Base-by-base conservation (phyloP, 2,113 vertebrate genomes). In the Chaetops frenatus region DNA sequence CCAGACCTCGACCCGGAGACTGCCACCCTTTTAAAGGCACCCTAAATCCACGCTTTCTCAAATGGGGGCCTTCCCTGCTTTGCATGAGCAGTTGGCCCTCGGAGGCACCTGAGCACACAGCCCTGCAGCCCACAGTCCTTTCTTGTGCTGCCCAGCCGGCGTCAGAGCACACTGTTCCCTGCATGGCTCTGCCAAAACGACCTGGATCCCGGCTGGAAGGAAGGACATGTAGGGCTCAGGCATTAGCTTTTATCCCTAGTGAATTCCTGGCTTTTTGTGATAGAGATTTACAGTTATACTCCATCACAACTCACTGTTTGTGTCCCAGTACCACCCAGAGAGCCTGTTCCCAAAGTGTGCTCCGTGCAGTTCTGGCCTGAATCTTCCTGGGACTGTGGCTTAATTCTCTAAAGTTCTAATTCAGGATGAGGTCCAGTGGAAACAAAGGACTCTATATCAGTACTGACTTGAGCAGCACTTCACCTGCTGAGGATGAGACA, bases 1-100 rank as follows among this genome's bases (percentile, higher is more conserved):
- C 62, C 77, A 85, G 88, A 76, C 80, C 81, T 83, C 33, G 17
- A 80, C 88, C 77, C 73, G 54, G 84, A 74, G 81, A 65, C 91
- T 90, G 91, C 86, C 84, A 96, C 95, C 62, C 79, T 94, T 94
- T 88, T 67, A 77, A 74, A 79, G 67, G 62, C 73, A 77, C 51
- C 89, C 81, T 61, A 85, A 95, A 81, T 28, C 7, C n/a, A 22
- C 0, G 23, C 80, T 72, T 74, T 92, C 73, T 65, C 71, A 81
- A 90, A 1, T 5, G 33, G 7, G 47, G 90, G 42, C 62, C 50
- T 71, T 79, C 10, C 58, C 53, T 91, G 91, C 78, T 88, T 82
- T 53, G 72, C 88, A 70, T 48, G 72, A 73, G 73, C 31, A 53
- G 38, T 33, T 88, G 3, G 6, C 80, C 48, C 56, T n/a, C 15